phyloP scores from a whole-genome alignment of 1,140 invertebrate species.

The Drosophila lowei region DNA sequence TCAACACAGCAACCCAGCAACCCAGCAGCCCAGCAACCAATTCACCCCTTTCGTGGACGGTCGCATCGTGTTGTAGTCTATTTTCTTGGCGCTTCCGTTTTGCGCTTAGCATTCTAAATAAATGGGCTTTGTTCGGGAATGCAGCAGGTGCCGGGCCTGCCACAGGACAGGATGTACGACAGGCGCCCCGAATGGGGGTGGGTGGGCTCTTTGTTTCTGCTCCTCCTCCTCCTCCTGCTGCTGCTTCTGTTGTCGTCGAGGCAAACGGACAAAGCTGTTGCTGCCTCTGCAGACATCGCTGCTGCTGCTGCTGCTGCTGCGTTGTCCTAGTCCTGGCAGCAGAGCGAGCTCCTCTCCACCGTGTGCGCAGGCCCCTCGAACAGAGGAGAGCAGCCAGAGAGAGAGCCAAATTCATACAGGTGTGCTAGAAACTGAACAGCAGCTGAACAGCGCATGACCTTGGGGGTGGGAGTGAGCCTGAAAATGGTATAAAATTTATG shows the following conservation, averaged over 20 bases:
- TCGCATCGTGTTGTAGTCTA: conserved; percentile 49
- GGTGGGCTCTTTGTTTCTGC: conserved; percentile 1
- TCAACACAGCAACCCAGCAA: conserved; percentile 4
- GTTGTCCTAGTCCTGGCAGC: conserved; percentile 72
- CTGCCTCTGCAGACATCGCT: conserved; percentile 28
- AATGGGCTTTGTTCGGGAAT: conserved; percentile 68
- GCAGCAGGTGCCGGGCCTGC: conserved; percentile 74
- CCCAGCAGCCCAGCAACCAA: conserved; percentile 2
- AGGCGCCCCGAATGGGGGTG: conserved; percentile 14
- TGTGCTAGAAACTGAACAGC: conserved; percentile 33
- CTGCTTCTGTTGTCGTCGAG: conserved; percentile 1
- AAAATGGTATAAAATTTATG: conserved; percentile 20
- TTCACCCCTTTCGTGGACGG: background rate
- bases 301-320: conserved; percentile 23
- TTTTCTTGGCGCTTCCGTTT: conserved; percentile 71
- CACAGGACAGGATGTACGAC: conserved; percentile 55
- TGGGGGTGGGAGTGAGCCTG: background rate
- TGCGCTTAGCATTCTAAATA: conserved; percentile 76
- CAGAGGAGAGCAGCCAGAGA: background rate
- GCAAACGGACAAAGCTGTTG: conserved; percentile 45
- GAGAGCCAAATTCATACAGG: conserved; percentile 58
- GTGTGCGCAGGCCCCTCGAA: conserved; percentile 36
- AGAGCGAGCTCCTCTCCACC: conserved; percentile 7
- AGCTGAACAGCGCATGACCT: conserved; percentile 18
- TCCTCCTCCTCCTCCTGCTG: background rate